Base-by-base conservation (phyloP, 2,888 invertebrate genomes). In the Diplolepis rosae region DNA sequence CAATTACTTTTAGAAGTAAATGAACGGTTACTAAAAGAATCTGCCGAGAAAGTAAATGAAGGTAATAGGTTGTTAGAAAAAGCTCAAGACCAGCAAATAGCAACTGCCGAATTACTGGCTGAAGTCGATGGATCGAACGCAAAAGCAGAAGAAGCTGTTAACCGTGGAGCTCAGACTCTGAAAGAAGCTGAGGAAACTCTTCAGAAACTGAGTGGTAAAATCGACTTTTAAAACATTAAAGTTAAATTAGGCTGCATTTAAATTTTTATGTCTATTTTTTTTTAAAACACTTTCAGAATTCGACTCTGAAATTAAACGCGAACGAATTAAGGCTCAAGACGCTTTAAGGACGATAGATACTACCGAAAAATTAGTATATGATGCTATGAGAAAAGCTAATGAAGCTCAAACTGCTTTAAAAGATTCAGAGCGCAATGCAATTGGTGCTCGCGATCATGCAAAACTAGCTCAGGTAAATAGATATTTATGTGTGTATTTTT, bases 261-360 rank as follows among this genome's bases (percentile, higher is more conserved):
- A n/a, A n/a, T n/a, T n/a, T 22, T 70, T 30, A 39, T 35, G 54
- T 13, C n/a, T n/a, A n/a, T n/a, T n/a, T n/a, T n/a, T n/a, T n/a
- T n/a, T n/a, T n/a, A n/a, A n/a, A n/a, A 13, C 2, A 2, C 5
- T 65, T 28, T 65, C 83, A 95, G 95, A 94, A 85, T 99, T 98
- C 90, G 96, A 98, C 87, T 93, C 94, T 70, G 94, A 96, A 89
- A 97, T 98, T 0, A 93, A 95, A 78, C 93, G 94, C 76, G 97
- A 96, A 72, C 94, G 95, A 71, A 92, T 93, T 61, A 93, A 93
- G 77, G 98, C 98, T 0, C 91, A 93, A 51, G 91, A 94, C 74
- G 96, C 98, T 0, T 89, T 97, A 13, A 88, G 91, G 73, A 92
- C 93, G 73, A 93, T 98, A 18, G 92, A 93, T 0, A 92, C 92